A percentile compares a stretch with the other conserved stretches of the same genome.
Evolutionary conservation across 2,797 vertebrate genomes (phyloP).

Genomic region (Megaceryle alcyon): DNA sequence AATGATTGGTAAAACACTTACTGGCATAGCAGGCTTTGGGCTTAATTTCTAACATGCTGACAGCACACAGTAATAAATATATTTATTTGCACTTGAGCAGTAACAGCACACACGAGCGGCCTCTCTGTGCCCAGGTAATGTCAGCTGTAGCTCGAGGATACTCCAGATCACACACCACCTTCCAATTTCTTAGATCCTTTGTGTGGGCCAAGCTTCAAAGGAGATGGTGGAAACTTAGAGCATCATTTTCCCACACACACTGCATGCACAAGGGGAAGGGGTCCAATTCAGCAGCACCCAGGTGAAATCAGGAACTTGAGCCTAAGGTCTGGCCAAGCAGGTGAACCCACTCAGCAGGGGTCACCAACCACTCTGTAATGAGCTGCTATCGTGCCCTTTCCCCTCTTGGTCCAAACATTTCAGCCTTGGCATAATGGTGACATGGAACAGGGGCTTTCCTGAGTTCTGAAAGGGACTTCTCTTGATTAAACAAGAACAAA

Average conservation of each 20-base stretch:
- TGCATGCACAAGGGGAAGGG: accelerated
- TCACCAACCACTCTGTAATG: not conserved
- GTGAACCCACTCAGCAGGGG: not conserved
- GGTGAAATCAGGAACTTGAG: accelerated
- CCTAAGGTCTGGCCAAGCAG: accelerated
- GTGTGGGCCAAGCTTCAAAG: not conserved
- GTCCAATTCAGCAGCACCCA: not conserved
- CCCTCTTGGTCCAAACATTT: not conserved
- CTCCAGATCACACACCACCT: not conserved
- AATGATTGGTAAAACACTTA: slow-evolving; percentile 62
- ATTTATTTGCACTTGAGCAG: slow-evolving; percentile 23
- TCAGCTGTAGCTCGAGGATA: not conserved
- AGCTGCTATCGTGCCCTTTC: not conserved
- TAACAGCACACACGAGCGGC: not conserved
- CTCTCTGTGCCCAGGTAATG: not conserved
- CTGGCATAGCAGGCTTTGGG: not conserved
- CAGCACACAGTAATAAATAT: slow-evolving; percentile 7
- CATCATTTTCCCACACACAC: not conserved
- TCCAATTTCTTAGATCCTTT: not conserved
- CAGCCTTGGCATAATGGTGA: not conserved
- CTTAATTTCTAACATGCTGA: slow-evolving; percentile 40
- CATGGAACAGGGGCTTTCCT: not conserved
- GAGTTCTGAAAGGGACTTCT: not conserved
- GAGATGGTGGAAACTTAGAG: not conserved
- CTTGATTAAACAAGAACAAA: not conserved